Base-by-base conservation (phyloP, 2,797 vertebrate species). In the Clarias fuscus region DNA sequence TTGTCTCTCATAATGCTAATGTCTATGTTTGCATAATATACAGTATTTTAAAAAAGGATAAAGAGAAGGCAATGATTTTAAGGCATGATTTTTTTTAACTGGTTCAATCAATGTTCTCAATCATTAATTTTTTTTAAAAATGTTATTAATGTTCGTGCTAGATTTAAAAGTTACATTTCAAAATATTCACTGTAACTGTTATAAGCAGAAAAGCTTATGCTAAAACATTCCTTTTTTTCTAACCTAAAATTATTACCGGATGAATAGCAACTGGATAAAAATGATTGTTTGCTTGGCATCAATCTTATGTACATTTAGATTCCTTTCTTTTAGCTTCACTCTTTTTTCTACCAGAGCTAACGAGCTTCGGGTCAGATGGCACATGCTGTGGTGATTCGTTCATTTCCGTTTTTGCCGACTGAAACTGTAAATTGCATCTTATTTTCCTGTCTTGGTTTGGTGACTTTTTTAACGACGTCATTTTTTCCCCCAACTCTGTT, bases 401-500 rank as follows among this genome's bases (percentile, higher is more conserved):
- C 30, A 62, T 62, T 80, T 62, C 33, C n/a, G 2, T 72, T 84
- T 30, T 84, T 77, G 71, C 61, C 62, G 77, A 30, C 15, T 72
- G 37, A 48, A 81, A 71, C 76, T 22, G 37, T 30, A 77, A 84
- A 62, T 79, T 70, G 53, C 30, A 1, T 33, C 30, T 43, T 70
- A 58, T 78, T 79, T 59, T 58, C 33, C 65, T 33, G 48, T 15
- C 33, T 79, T 14, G 24, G 20, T 81, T 72, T 81, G n/a, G 53
- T 67, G 58, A 65, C 84, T 72, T 80, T 67, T 81, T 62, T 82
- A 86, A 43, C 85, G 48, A 22, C 5, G 22, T 84, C 1, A 61
- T 85, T 72, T 88, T 65, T 68, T 27, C n/a, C 15, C 37, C 48
- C 82, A 61, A 59, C 73, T 73, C 72, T 82, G 64, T 37, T 65